Evolutionary conservation across 2,113 vertebrate species (phyloP), one percentile per base, ranked within the genome.

Genomic region (Barbus barbus): DNA sequence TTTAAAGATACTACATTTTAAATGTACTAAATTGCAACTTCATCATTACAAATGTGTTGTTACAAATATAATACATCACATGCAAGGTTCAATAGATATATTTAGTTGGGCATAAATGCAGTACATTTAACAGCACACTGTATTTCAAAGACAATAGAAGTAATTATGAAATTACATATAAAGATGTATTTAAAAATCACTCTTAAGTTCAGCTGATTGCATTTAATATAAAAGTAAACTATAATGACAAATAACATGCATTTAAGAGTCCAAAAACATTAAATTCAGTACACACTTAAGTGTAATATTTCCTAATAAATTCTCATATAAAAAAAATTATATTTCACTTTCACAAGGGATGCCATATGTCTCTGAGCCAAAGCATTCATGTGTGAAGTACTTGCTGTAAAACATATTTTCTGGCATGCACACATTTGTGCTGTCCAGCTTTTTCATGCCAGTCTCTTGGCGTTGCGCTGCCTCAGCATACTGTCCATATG

Each of bases 331-430:
- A n/a, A n/a, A n/a, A 5, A 71, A 72, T 11, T 38, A 20, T 44
- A 44, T 20, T 72, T 44, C 36, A 8, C 13, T 44, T 26, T 24
- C 38, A 44, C 38, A 26, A 73, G 38, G 38, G n/a, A 26, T 14
- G n/a, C 48, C 48, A 56, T n/a, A n/a, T 33, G 74, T 56, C 80
- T 56, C 80, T 61, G 77, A 81, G 71, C 84, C 44, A 69, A 71
- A 48, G 84, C 58, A 48, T 31, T 63, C 82, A 61, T 81, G 85
- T 60, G 48, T 80, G 51, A 82, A 81, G 48, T 28, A n/a, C 76
- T 87, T 56, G 24, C n/a, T 36, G 61, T 71, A 61, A 71, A 83
- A 46, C 53, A 73, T 60, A 65, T 65, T 69, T 48, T 13, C 78
- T 74, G 81, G 53, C 69, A 44, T 33, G 13, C 20, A 56, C 85